These are phyloP conservation scores for Callyntrura sp. DNA, from an alignment of 2,888 invertebrate species.

Conservation along the genomic window DNA sequence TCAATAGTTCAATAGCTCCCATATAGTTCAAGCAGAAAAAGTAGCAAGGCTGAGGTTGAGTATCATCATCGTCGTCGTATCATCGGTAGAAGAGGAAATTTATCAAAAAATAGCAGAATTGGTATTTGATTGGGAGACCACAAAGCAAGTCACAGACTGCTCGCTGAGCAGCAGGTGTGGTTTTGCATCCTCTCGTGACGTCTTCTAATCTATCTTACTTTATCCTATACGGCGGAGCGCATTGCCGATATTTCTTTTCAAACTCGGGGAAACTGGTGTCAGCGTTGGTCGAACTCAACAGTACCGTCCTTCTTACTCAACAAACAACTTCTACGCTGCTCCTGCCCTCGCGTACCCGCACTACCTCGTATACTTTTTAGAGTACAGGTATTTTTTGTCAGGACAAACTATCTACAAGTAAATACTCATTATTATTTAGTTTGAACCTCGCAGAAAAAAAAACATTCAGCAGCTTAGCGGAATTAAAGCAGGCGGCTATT, in stretches of 20 bases:
- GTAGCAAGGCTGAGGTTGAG: not conserved
- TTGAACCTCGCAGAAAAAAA: not conserved
- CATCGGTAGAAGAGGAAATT: conserved; percentile 33
- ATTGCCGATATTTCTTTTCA: not conserved
- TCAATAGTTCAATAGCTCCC: not conserved
- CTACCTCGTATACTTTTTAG: not conserved
- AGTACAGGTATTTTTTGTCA: not conserved
- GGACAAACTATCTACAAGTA: too few species aligned
- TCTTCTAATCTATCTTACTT: conserved; percentile 38
- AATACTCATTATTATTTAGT: too few species aligned
- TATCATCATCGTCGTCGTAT: too few species aligned
- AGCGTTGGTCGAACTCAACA: not conserved
- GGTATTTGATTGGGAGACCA: conserved; percentile 74
- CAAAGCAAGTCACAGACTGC: conserved; percentile 71
- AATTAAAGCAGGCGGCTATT: not conserved
- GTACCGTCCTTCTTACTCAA: not conserved
- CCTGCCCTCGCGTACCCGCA: not conserved
- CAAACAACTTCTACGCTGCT: not conserved
- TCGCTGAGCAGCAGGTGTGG: conserved; percentile 79
- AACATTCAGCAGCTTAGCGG: not conserved
- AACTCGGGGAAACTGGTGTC: conserved; percentile 5
- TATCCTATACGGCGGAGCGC: too few species aligned
- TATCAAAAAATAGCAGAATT: conserved; percentile 49
- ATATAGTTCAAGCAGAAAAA: conserved; percentile 30
- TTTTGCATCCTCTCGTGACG: conserved; percentile 69